phyloP scores from a whole-genome alignment of 2,113 vertebrate species.

The Ophiodon elongatus region DNA sequence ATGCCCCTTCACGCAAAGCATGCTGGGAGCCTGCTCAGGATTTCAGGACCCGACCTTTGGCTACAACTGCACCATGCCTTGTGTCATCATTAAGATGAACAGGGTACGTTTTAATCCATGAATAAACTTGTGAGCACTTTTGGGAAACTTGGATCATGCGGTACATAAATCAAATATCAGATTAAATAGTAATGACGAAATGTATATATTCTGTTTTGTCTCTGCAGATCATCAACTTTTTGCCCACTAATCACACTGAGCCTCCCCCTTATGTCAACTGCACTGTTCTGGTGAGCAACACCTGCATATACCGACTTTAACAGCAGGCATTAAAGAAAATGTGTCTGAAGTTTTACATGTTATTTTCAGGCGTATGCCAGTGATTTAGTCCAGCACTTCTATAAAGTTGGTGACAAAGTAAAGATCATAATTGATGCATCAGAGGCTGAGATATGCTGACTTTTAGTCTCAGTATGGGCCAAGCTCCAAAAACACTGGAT shows the following conservation, averaged over 20 bases:
- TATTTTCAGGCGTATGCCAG: background rate
- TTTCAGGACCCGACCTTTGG: slow-evolving; percentile 87
- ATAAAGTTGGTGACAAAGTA: background rate
- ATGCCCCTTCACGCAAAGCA: slow-evolving; percentile 88
- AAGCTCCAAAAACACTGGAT: background rate
- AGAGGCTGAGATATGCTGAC: background rate
- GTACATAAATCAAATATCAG: background rate
- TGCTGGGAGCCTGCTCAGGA: slow-evolving; percentile 89
- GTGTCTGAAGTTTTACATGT: background rate
- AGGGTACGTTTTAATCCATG: slow-evolving; percentile 81
- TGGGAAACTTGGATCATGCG: background rate
- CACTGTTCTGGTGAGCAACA: slow-evolving; percentile 84
- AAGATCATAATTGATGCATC: background rate
- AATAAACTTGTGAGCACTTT: background rate
- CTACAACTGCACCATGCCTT: slow-evolving; percentile 88
- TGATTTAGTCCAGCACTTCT: background rate
- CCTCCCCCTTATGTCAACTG: slow-evolving; percentile 86
- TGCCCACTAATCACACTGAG: slow-evolving; percentile 79
- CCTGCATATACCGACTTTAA: background rate
- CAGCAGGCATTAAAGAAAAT: background rate
- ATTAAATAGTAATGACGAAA: background rate
- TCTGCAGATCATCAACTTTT: slow-evolving; percentile 88
- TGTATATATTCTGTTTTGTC: slow-evolving; percentile 7
- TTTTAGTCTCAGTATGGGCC: background rate
- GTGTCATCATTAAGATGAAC: slow-evolving; percentile 94